phyloP scores from a whole-genome alignment of 1,140 invertebrate species.

The Dysdera silvatica region DNA sequence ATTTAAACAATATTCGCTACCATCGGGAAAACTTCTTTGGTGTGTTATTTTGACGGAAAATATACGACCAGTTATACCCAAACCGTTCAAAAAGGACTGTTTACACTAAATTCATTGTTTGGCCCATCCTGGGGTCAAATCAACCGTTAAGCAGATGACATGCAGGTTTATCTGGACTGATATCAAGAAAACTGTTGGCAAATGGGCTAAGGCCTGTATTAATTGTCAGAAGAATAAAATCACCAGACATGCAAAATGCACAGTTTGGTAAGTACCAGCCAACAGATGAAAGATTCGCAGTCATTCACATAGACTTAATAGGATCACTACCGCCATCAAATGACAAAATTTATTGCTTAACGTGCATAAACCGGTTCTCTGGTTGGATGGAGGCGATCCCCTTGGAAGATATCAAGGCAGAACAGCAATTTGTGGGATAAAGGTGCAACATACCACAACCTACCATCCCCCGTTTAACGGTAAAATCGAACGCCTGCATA shows the following conservation, averaged over 20 bases:
- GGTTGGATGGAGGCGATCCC: too few relatives aligned
- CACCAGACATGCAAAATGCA: slow-evolving; percentile 15
- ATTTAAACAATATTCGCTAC: not conserved
- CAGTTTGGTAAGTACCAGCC: slow-evolving; percentile 8
- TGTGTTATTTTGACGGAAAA: not conserved
- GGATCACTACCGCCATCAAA: slow-evolving; percentile 42
- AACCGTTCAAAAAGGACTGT: not conserved
- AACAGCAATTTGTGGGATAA: not conserved
- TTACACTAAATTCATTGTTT: slow-evolving; percentile 4
- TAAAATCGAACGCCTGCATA: slow-evolving; percentile 33
- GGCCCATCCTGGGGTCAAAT: slow-evolving; percentile 1
- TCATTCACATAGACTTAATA: slow-evolving; percentile 49
- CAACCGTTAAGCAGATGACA: slow-evolving; percentile 13
- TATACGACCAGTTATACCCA: not conserved
- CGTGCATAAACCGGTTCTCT: too few relatives aligned
- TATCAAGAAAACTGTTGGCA: slow-evolving; percentile 5
- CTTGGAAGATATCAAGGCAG: not conserved
- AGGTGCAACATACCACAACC: not conserved
- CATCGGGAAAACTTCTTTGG: not conserved
- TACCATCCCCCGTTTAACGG: not conserved
- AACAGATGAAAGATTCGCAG: slow-evolving; percentile 35
- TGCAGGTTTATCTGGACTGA: slow-evolving; percentile 20
- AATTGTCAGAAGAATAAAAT: slow-evolving; percentile 17
- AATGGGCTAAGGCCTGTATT: slow-evolving; percentile 6
- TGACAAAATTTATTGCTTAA: slow-evolving; percentile 42